Percentiles rank a stretch among this genome's conserved stretches.
Evolutionary conservation across 1,140 invertebrate species (phyloP).

Genomic region (Cephus cinctus): DNA sequence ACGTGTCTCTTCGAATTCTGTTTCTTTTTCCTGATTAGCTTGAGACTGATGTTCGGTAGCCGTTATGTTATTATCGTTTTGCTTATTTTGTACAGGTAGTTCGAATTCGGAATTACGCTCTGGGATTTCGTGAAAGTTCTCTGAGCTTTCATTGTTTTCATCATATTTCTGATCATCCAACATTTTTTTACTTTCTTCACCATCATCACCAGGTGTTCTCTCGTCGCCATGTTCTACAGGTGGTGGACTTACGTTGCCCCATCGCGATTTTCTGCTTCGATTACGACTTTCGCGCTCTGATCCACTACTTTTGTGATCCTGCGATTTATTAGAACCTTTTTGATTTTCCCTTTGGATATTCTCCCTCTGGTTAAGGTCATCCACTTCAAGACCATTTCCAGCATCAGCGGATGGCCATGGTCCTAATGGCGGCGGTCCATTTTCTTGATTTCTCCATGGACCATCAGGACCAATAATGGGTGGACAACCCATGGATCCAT

Average conservation of each 20-base stretch:
- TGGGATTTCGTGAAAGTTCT: neutral
- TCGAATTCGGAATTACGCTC: neutral
- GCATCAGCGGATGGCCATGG: slow-evolving; percentile 28
- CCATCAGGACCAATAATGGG: slow-evolving; percentile 25
- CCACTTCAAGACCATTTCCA: slow-evolving; percentile 21
- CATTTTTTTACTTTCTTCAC: no score
- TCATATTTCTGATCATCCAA: neutral
- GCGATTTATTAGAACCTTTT: slow-evolving; percentile 16
- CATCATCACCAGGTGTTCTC: neutral
- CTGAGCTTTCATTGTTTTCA: neutral
- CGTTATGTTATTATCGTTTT: neutral
- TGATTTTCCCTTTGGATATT: slow-evolving; percentile 16
- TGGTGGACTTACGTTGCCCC: slow-evolving; percentile 51
- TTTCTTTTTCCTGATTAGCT: neutral
- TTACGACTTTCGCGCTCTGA: slow-evolving; percentile 40
- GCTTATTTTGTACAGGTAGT: neutral
- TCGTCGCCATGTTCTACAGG: slow-evolving; percentile 24
- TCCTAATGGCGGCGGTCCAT: slow-evolving; percentile 24
- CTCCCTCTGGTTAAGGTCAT: slow-evolving; percentile 21
- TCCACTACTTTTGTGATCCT: slow-evolving; percentile 20
- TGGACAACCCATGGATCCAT: slow-evolving; percentile 33
- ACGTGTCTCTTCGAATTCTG: neutral
- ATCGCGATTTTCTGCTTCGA: slow-evolving; percentile 46
- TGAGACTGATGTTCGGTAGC: neutral
- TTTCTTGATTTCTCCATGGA: slow-evolving; percentile 40